phyloP scores from a whole-genome alignment of 2,113 vertebrate genomes.

The Oreochromis aureus region DNA sequence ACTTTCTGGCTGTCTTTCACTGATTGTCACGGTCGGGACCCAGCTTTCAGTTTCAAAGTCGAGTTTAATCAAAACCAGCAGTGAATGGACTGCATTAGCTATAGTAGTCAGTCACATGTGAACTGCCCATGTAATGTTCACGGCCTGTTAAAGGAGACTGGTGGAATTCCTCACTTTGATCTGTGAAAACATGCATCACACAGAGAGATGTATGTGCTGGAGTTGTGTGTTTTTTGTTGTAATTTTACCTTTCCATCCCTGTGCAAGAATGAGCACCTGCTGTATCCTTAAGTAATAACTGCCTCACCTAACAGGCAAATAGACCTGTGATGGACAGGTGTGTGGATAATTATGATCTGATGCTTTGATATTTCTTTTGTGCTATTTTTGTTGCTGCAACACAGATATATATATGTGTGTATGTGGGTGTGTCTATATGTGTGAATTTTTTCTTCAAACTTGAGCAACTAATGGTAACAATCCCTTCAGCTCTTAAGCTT shows the following conservation, averaged over 20 bases:
- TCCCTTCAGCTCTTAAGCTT: neutral
- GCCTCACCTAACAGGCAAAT: neutral
- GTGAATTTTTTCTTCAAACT: neutral
- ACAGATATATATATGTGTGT: neutral
- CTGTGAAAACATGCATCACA: conserved; percentile 37
- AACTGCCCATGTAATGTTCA: neutral
- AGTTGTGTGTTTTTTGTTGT: conserved; percentile 20
- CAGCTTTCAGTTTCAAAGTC: conserved; percentile 20
- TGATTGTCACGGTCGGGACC: neutral
- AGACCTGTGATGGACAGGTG: neutral
- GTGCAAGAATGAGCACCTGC: conserved; percentile 36
- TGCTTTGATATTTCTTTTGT: neutral
- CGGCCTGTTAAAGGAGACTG: conserved; percentile 5
- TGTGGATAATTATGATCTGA: neutral
- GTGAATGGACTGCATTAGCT: conserved; percentile 13
- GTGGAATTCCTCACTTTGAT: conserved; percentile 32
- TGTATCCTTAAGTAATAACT: neutral
- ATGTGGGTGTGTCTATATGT: neutral
- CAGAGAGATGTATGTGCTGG: neutral
- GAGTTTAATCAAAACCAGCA: conserved; percentile 23
- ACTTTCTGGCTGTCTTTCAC: conserved; percentile 6
- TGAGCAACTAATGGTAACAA: neutral
- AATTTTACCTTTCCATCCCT: neutral
- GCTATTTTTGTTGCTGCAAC: neutral
- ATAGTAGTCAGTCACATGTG: neutral